Evolutionary conservation across 2,888 invertebrate genomes (phyloP).

Genomic region (Lasioglossum pauxillum): DNA sequence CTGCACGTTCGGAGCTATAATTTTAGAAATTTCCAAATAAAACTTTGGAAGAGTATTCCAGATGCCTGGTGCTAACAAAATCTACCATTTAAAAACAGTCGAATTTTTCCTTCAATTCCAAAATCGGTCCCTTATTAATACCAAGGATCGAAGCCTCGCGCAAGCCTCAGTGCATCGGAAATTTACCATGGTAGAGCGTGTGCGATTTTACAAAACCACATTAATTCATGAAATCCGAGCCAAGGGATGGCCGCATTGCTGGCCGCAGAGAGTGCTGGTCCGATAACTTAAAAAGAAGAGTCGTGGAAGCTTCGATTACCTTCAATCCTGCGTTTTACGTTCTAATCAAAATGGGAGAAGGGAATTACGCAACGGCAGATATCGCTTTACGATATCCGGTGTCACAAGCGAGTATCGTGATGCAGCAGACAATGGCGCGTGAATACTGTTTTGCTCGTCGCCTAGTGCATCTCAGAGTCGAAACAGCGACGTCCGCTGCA

Average conservation of each 20-base stretch:
- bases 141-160: not conserved
- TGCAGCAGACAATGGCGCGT: constrained; percentile 23
- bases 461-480: constrained; percentile 18
- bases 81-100: too few species aligned
- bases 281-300: not conserved
- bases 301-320: not conserved
- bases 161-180: not conserved
- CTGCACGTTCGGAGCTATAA: too few species aligned
- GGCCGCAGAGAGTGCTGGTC: not conserved
- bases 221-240: not conserved
- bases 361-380: constrained; percentile 19
- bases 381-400: constrained; percentile 5
- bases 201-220: not conserved
- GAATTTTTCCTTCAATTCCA: too few species aligned
- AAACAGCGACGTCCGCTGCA: constrained; percentile 39
- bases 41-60: too few species aligned
- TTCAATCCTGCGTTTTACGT: not conserved
- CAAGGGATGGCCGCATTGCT: not conserved
- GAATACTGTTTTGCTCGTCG: constrained; percentile 18
- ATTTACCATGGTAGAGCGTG: not conserved
- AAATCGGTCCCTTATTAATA: not conserved
- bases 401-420: not conserved
- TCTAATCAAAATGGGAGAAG: constrained; percentile 27
- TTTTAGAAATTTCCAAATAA: too few species aligned
- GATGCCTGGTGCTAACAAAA: too few species aligned